Evolutionary conservation across 1,140 invertebrate species (phyloP), one percentile per base, ranked within the genome.

Genomic region (Acromyrmex echinatior): DNA sequence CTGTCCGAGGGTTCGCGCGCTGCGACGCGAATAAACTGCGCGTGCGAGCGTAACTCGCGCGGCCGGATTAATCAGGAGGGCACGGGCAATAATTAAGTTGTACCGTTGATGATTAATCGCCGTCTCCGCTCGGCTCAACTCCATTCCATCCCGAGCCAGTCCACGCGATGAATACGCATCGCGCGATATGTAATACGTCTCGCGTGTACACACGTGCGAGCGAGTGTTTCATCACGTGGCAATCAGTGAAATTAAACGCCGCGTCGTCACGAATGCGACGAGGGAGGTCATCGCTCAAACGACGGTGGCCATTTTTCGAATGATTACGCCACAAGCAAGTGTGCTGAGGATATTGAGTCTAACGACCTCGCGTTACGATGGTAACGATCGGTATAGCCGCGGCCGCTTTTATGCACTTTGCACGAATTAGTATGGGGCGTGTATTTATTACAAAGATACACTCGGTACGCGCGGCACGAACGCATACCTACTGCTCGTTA

Each of bases 1-100:
- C 25, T 58, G 62, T 9, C 35, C 60, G 78, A 71, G 18, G 28
- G 49, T 14, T 65, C n/a, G 60, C 28, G 45, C 31, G 39, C 10
- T 31, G 39, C 25, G 14, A 18, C 18, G 18, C 14, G 73, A 21
- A 53, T 10, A 76, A 14, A 76, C 39, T 63, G 10, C 51, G 10
- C 71, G 71, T 2, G 49, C 31, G 25, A 81, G 28, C 16, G 53
- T 28, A 73, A 51, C 51, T 74, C 86, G 49, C 12, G 28, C 53
- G 28, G 14, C 14, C 31, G 62, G 35, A 86, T 89, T 87, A 86
- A 86, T 1, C 86, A 71, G 66, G 89, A 88, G 81, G 88, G 84
- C 86, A 86, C 77, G 71, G 71, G 87, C 86, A 91, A 91, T 93
- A 92, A 92, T 92, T 91, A 91, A 93, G 90, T 92, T 90, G 91